Base-by-base conservation (phyloP, 2,113 vertebrate genomes). In the Pogonocichla stellata region DNA sequence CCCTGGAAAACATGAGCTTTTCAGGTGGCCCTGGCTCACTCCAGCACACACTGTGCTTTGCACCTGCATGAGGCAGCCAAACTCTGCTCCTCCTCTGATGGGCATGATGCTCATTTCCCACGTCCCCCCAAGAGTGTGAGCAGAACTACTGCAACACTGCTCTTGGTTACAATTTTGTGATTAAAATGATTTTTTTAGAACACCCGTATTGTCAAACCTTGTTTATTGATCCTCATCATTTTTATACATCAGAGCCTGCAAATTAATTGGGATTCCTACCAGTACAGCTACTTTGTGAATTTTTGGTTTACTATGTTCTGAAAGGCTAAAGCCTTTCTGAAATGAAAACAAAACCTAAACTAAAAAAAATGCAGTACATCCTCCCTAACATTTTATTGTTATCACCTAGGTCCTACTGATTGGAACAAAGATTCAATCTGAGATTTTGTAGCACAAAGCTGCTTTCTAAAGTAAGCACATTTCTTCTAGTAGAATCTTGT, bases 81-180 rank as follows among this genome's bases (percentile, higher is more conserved):
- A 45, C 4, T 20, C 53, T 61, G 19, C 40, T 24, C 20, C 25
- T 61, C 50, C 43, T 45, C 34, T 45, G 56, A 57, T 8, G 20
- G 11, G 6, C 64, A n/a, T 2, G 19, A 19, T 1, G 8, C n/a
- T 47, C 38, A 25, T 19, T 26, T 20, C 19, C 22, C 36, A 48
- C 0, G 0, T 7, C 53, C 36, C 75, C n/a, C 57, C 6, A 18
- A 4, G 31, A 43, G 14, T 16, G 3, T 11, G 14, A 72, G 20
- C 19, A 33, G 1, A 31, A 65, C 19, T 43, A 33, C 60, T 84
- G 73, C 22, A 66, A 56, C 5, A 4, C 5, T 31, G 47, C 38
- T 36, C 40, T 61, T 25, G 2, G 0, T 12, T 28, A 54, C 4
- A 54, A 43, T 43, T n/a, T 43, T 20, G 25, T 12, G 15, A 42